These are phyloP conservation scores for Caenorhabditis sp. DNA, from an alignment of 2,888 invertebrate genomes.

Conservation along the genomic window DNA sequence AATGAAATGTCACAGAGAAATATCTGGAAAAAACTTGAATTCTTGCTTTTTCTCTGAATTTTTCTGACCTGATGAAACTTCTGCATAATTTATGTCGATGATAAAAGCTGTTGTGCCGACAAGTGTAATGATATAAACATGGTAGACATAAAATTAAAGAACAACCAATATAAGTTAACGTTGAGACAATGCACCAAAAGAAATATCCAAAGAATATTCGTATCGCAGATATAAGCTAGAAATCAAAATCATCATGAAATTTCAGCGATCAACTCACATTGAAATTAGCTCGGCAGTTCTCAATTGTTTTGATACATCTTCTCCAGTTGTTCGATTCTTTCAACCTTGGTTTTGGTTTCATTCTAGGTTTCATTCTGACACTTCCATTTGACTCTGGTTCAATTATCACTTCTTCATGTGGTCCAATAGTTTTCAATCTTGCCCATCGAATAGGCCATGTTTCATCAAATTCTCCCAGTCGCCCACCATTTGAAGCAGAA, in stretches of 20 bases:
- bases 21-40: constrained; percentile 52
- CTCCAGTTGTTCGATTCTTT: background rate
- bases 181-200: constrained; percentile 45
- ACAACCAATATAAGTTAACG: constrained; percentile 49
- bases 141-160: constrained; percentile 57
- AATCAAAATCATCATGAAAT: background rate
- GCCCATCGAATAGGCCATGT: constrained; percentile 68
- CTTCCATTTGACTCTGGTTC: constrained; percentile 15
- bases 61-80: constrained; percentile 58
- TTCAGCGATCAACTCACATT: background rate
- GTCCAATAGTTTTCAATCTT: constrained; percentile 41
- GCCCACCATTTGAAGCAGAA: constrained; percentile 40
- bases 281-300: background rate
- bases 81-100: constrained; percentile 66
- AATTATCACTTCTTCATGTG: constrained; percentile 24
- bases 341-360: constrained; percentile 15
- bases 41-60: too few relatives aligned
- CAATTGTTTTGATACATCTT: background rate
- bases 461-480: constrained; percentile 67
- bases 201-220: constrained; percentile 5
- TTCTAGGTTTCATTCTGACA: background rate
- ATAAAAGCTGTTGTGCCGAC: constrained; percentile 61
- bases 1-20: constrained; percentile 61
- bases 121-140: constrained; percentile 57
- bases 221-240: background rate